phyloP scores from a whole-genome alignment of 2,888 invertebrate species.

The Eristalis pertinax region DNA sequence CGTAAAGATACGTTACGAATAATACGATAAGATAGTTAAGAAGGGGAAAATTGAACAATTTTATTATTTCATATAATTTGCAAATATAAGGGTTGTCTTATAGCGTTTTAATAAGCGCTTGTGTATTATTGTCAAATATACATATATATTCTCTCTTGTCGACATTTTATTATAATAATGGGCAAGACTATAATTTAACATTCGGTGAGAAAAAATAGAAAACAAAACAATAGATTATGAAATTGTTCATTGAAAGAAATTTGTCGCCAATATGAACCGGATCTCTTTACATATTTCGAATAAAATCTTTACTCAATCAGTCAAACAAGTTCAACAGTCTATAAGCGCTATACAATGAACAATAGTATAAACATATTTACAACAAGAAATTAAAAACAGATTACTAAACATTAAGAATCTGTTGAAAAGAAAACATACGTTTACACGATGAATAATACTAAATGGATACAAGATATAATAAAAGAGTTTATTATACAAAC shows the following conservation, averaged over 20 bases:
- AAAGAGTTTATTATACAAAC: not conserved
- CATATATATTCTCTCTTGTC: slow-evolving; percentile 47
- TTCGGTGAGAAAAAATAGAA: not conserved
- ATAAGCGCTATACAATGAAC: not conserved
- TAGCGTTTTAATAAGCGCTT: slow-evolving; percentile 53
- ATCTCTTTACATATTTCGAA: not conserved
- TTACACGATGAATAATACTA: not conserved
- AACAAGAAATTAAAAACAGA: not conserved
- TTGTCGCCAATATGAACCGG: not conserved
- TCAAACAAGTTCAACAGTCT: no score
- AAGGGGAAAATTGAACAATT: slow-evolving; percentile 13
- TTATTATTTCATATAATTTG: slow-evolving; percentile 31
- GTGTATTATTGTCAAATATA: slow-evolving; percentile 69
- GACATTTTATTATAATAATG: slow-evolving; percentile 26
- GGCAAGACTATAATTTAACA: not conserved
- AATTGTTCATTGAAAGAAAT: not conserved
- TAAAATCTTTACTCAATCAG: not conserved
- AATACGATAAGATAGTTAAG: no score
- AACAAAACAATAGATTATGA: not conserved
- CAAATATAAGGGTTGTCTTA: slow-evolving; percentile 54
- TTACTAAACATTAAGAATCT: not conserved
- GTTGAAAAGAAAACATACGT: not conserved
- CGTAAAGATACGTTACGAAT: slow-evolving; percentile 52
- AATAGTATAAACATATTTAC: slow-evolving; percentile 41
- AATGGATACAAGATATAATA: not conserved